A percentile compares a stretch with the other conserved stretches of the same genome.
These are phyloP conservation scores for Forpus xanthops DNA, from an alignment of 2,797 vertebrate genomes.

Conservation along the genomic window DNA sequence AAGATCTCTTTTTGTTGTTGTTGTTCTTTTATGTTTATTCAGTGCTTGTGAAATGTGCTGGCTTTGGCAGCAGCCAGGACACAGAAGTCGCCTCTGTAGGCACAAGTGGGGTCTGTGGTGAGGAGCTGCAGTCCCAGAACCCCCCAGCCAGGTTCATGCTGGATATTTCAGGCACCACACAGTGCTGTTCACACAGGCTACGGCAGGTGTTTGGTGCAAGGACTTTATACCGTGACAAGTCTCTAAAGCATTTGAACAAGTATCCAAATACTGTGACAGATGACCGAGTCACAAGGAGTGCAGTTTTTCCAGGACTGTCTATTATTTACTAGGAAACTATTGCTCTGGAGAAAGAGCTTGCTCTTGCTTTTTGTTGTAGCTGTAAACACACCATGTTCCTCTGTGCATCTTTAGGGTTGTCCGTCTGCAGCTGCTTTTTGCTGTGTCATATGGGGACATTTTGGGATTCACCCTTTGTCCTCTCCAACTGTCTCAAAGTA, in stretches of 20 bases:
- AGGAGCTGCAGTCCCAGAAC: neutral
- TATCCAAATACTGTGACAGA: neutral
- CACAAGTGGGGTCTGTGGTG: neutral
- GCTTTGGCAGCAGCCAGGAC: neutral
- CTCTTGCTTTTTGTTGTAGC: neutral
- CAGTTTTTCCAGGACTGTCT: neutral
- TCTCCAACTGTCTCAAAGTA: neutral
- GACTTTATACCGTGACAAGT: neutral
- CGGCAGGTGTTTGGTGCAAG: neutral
- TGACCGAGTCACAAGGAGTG: neutral
- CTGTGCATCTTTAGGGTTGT: neutral
- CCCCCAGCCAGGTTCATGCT: neutral
- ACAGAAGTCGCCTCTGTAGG: neutral
- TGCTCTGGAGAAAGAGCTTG: neutral
- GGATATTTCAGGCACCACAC: rapidly evolving
- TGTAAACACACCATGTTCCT: neutral
- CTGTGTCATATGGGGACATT: neutral
- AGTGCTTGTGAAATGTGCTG: neutral
- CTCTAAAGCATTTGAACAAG: neutral
- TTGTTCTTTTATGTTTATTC: neutral
- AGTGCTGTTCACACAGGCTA: neutral
- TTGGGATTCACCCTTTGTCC: neutral
- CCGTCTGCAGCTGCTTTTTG: neutral
- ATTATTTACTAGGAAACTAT: neutral
- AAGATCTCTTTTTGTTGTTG: neutral